Evolutionary conservation across 2,113 vertebrate genomes (phyloP).

Genomic region (Gymnobelideus leadbeateri): DNA sequence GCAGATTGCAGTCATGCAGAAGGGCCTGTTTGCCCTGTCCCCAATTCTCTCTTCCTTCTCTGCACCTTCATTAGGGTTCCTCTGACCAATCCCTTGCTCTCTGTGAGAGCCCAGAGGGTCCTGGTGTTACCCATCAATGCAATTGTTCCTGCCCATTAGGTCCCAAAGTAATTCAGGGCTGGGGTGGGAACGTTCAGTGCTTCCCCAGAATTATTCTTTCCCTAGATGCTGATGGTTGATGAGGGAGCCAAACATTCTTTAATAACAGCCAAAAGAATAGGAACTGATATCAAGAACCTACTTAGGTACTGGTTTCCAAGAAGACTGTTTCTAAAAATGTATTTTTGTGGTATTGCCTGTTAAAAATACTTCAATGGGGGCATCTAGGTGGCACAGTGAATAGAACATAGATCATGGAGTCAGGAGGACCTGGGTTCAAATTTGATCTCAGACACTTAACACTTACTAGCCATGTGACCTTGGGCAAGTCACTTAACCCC

Average conservation of each 20-base stretch:
- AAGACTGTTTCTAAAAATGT: slow-evolving; percentile 50
- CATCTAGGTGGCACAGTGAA: too few relatives aligned
- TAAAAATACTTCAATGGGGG: not conserved
- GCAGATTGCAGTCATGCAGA: slow-evolving; percentile 32
- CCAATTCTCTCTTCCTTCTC: slow-evolving; percentile 45
- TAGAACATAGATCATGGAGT: too few relatives aligned
- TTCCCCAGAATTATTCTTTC: slow-evolving; percentile 34
- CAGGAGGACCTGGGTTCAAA: too few relatives aligned
- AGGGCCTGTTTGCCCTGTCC: slow-evolving; percentile 7
- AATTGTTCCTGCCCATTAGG: slow-evolving; percentile 55
- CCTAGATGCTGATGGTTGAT: slow-evolving; percentile 41
- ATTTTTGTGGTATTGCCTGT: not conserved
- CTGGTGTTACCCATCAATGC: slow-evolving; percentile 26
- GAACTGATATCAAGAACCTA: slow-evolving; percentile 35
- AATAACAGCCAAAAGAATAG: not conserved
- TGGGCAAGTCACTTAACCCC: too few relatives aligned
- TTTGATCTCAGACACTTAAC: too few relatives aligned
- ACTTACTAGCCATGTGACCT: too few relatives aligned
- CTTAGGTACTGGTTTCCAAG: slow-evolving; percentile 38
- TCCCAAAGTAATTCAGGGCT: slow-evolving; percentile 45
- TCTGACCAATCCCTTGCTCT: slow-evolving; percentile 8
- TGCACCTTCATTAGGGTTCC: slow-evolving; percentile 17
- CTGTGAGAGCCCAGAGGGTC: not conserved
- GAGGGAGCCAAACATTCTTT: slow-evolving; percentile 40
- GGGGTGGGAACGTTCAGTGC: slow-evolving; percentile 50